phyloP scores from a whole-genome alignment of 2,113 vertebrate genomes.

The Pangasianodon gigas region DNA sequence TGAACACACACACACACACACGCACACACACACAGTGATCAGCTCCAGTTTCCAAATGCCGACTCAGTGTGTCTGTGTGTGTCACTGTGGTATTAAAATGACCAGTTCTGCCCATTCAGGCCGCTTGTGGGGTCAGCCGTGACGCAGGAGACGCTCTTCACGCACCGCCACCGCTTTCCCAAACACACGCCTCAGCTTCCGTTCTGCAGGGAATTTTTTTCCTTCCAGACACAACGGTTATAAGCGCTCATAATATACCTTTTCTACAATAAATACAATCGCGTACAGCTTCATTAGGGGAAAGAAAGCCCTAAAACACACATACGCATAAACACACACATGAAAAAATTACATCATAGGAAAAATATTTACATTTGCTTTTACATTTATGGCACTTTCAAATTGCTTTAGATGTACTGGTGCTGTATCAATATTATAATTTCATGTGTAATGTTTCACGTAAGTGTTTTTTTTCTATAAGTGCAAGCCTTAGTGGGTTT shows the following conservation, averaged over 20 bases:
- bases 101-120: background rate
- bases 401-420: too few species aligned
- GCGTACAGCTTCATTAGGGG: too few species aligned
- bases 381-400: too few species aligned
- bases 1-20: background rate
- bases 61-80: background rate
- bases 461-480: too few species aligned
- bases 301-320: too few species aligned
- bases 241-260: background rate
- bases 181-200: background rate
- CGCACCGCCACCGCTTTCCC: background rate
- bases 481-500: too few species aligned
- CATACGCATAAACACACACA: background rate
- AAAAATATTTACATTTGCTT: too few species aligned
- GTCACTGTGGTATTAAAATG: background rate
- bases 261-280: too few species aligned
- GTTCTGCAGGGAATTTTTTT: background rate
- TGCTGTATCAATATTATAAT: too few species aligned
- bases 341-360: too few species aligned
- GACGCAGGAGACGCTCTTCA: background rate
- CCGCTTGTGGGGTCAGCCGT: background rate
- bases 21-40: background rate
- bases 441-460: too few species aligned
- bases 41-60: background rate
- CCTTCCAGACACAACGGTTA: background rate